These are phyloP conservation scores for Crocidura indochinensis DNA, from an alignment of 2,797 vertebrate species.

Conservation along the genomic window DNA sequence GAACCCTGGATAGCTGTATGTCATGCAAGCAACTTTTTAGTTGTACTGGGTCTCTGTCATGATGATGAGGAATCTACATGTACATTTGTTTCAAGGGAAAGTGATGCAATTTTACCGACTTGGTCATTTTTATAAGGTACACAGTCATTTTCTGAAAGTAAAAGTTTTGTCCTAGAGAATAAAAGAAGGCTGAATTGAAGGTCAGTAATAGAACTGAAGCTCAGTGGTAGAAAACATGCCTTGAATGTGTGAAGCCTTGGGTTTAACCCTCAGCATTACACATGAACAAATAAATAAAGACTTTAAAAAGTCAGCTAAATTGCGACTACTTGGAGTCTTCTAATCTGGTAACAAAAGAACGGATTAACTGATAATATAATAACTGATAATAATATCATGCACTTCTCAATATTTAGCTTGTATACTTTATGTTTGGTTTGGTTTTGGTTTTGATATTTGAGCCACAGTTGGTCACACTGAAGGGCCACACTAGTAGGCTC, in stretches of 20 bases:
- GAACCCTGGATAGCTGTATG: too few relatives aligned
- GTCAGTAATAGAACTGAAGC: too few relatives aligned
- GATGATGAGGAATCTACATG: background rate
- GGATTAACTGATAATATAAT: background rate
- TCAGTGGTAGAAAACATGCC: too few relatives aligned
- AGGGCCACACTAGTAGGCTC: too few relatives aligned
- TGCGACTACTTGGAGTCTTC: background rate
- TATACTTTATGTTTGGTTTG: too few relatives aligned
- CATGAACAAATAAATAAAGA: too few relatives aligned
- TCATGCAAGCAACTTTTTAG: too few relatives aligned
- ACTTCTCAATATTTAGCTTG: background rate
- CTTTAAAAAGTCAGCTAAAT: background rate
- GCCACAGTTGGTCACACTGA: too few relatives aligned
- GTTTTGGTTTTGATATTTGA: too few relatives aligned
- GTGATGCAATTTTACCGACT: background rate
- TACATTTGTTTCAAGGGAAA: background rate
- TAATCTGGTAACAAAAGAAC: constrained; percentile 24
- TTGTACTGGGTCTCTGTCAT: background rate
- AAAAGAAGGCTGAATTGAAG: background rate
- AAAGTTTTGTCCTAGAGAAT: background rate
- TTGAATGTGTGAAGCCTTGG: too few relatives aligned
- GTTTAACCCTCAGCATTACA: too few relatives aligned
- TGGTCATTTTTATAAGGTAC: background rate
- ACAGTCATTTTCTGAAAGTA: background rate
- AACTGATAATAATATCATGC: background rate